Base-by-base conservation (phyloP, 1,140 invertebrate species). In the Calephelis virginiensis region DNA sequence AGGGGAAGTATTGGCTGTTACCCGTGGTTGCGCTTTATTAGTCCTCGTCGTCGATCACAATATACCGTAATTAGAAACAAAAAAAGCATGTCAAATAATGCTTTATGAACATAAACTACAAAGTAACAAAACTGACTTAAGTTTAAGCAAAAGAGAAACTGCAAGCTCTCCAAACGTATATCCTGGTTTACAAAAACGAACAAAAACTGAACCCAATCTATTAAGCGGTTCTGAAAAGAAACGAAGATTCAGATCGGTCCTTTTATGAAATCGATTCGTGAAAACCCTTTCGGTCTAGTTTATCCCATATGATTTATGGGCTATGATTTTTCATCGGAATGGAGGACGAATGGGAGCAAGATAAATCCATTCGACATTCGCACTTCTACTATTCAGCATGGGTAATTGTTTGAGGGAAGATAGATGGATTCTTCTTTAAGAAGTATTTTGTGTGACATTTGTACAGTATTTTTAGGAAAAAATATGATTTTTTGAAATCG, bases 301-400 rank as follows among this genome's bases (percentile, higher is more conserved):
- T 63, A 75, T 73, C 71, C 71, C 75, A 50, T 74, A 79, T 79
- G 75, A 79, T 79, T 75, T 77, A 79, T 77, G 69, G 73, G 66
- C 69, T 67, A 72, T 70, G 50, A 59, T 60, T 48, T 62, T 50
- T 69, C 50, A 67, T 66, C 63, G 49, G 61, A n/a, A n/a, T n/a
- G 62, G 72, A 63, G 62, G 65, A 68, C 46, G 47, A 67, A 49
- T 45, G 45, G 43, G 45, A 63, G 10, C 45, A 5, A 46, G 61
- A 63, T 48, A 47, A 63, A 63, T 63, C 50, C 45, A 47, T 63
- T 48, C 14, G 13, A 11, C 61, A 61, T 63, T 28, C 50, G 9
- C 50, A 53, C 50, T 53, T 53, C 50, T 14, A 17, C 50, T 28
- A 17, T 28, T 53, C 17, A 14, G 50, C 50, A 53, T 14, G 17